Conservation (phyloP, 1,140 invertebrate species). For the Thaumetopoea pityocampa region DNA sequence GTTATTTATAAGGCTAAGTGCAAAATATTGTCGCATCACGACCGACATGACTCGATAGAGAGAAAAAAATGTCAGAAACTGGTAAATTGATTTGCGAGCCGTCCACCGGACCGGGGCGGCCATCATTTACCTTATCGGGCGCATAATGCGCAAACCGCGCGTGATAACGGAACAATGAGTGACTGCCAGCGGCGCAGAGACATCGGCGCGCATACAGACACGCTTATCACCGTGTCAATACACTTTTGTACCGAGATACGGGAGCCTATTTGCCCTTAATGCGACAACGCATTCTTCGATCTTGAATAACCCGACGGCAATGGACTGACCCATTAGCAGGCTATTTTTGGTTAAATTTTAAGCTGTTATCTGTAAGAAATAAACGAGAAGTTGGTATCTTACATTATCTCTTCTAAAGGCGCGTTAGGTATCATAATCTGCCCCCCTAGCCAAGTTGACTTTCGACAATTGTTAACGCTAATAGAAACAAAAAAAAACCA, state of each 20-base stretch:
- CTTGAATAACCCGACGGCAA: conserved; percentile 53
- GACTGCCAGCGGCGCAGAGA: conserved; percentile 49
- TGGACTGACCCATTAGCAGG: conserved; percentile 54
- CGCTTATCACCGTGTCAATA: conserved; percentile 69
- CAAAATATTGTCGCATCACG: conserved; percentile 5
- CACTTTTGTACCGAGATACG: conserved; percentile 69
- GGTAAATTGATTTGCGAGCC: background rate
- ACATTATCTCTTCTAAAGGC: conserved; percentile 15
- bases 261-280: conserved; percentile 68
- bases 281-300: conserved; percentile 55
- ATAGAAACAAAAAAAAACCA: too few relatives aligned
- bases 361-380: conserved; percentile 29
- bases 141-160: conserved; percentile 62
- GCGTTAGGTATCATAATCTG: conserved; percentile 25
- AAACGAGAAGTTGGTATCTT: conserved; percentile 17
- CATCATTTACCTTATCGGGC: conserved; percentile 66
- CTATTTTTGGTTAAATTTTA: conserved; percentile 34
- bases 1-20: background rate
- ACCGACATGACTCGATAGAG: background rate
- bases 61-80: conserved; percentile 3
- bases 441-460: too few relatives aligned
- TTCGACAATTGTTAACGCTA: conserved; percentile 23
- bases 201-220: conserved; percentile 61
- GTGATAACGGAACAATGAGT: conserved; percentile 68
- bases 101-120: conserved; percentile 19